Evolutionary conservation across 2,797 vertebrate genomes (phyloP), one percentile per base, ranked within the genome.

Genomic region (Picus viridis): DNA sequence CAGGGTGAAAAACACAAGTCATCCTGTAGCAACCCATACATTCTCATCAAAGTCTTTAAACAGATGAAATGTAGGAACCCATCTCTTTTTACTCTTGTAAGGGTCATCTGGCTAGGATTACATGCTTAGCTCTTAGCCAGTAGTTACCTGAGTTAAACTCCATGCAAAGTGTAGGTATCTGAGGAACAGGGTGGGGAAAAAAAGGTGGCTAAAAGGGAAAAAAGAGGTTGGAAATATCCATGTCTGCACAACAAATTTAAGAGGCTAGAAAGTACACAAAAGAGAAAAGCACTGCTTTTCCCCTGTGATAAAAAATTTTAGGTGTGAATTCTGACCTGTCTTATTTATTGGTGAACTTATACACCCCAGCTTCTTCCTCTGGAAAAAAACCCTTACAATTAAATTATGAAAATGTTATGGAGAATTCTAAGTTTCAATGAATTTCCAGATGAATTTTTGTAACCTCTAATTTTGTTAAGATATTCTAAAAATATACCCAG

Each of bases 21-120:
- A 41, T 26, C 41, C 41, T 24, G 36, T 30, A 58, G 45, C 30
- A 86, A 56, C 8, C 53, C 64, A 80, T 54, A 36, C 32, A 39
- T 91, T 57, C 51, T 71, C 49, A 74, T 4, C 18, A 5, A 70
- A 76, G 72, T 23, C 24, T 24, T 83, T 62, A 32, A 39, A 56
- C 23, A 87, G 64, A 68, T 43, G 36, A 83, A 61, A 41, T 9
- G 26, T 34, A 68, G 24, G 39, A 45, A 49, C 19, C n/a, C 79
- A 70, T 85, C 83, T 93, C 85, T 77, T 65, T 83, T 89, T 91
- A 74, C 58, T 34, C 23, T 20, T 68, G 23, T 24, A 54, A 73
- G 51, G 53, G 65, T 85, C 88, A 92, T 6, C 27, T 34, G 59
- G 69, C 45, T 93, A 88, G 32, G 51, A 89, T 88, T 91, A 93